Evolutionary conservation across 2,113 vertebrate genomes (phyloP).

Genomic region (Hymenochirus boettgeri): DNA sequence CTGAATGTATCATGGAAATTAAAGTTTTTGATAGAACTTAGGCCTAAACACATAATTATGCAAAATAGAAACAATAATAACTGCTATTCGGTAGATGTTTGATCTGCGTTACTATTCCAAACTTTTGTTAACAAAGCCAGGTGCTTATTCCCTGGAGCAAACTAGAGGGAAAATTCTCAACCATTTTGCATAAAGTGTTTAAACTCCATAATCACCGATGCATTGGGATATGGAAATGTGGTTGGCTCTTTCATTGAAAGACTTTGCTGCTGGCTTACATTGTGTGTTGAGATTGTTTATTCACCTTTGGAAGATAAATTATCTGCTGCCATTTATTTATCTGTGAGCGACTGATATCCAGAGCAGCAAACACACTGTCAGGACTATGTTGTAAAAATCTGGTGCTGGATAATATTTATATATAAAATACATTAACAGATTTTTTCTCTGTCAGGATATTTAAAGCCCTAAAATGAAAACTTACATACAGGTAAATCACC

Average conservation of each 20-base stretch:
- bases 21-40: no score
- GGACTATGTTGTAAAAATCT: no score
- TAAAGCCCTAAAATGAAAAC: no score
- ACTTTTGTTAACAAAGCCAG: not conserved
- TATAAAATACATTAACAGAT: no score
- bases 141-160: not conserved
- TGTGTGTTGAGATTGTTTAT: not conserved
- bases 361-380: not conserved
- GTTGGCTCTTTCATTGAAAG: not conserved
- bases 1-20: no score
- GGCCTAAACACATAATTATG: no score
- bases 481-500: no score
- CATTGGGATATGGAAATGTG: not conserved
- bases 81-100: not conserved
- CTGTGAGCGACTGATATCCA: not conserved
- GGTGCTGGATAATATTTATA: no score
- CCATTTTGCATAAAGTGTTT: not conserved
- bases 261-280: not conserved
- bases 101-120: not conserved
- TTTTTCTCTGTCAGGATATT: no score
- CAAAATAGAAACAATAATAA: not conserved
- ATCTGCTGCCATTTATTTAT: not conserved
- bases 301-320: slow-evolving; percentile 1
- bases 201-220: not conserved
- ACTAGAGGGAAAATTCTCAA: not conserved